Evolutionary conservation across 1,140 invertebrate genomes (phyloP).

Genomic region (Sinella curviseta): DNA sequence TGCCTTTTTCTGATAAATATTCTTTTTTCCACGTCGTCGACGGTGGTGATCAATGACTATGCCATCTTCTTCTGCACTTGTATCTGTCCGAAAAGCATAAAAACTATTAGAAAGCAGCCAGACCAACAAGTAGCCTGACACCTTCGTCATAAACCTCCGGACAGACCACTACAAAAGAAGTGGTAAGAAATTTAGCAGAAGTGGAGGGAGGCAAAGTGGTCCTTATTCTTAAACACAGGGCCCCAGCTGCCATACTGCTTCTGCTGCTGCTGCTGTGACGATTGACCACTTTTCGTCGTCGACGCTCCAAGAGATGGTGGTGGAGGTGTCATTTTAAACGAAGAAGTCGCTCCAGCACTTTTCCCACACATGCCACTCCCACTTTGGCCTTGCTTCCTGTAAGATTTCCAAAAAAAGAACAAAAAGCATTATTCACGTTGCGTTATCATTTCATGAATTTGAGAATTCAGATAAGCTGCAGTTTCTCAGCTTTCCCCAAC

Average conservation of each 20-base stretch:
- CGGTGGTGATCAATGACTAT: neutral
- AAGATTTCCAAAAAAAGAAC: neutral
- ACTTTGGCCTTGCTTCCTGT: neutral
- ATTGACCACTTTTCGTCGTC: neutral
- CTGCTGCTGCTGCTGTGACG: too few relatives aligned
- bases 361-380: neutral
- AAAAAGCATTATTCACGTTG: too few relatives aligned
- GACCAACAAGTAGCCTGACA: too few relatives aligned
- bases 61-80: neutral
- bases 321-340: neutral
- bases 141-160: neutral
- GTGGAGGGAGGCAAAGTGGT: slow-evolving; percentile 19
- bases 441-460: too few relatives aligned
- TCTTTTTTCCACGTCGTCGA: too few relatives aligned
- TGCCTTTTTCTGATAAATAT: neutral
- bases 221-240: slow-evolving; percentile 19
- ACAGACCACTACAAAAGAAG: neutral
- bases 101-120: neutral
- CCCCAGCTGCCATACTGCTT: slow-evolving; percentile 14
- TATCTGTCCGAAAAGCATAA: neutral
- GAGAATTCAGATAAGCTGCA: neutral
- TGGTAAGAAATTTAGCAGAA: slow-evolving; percentile 8
- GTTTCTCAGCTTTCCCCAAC: neutral
- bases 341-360: neutral
- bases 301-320: neutral